Evolutionary conservation across 2,888 invertebrate genomes (phyloP).

Genomic region (Stenodema calcarata): DNA sequence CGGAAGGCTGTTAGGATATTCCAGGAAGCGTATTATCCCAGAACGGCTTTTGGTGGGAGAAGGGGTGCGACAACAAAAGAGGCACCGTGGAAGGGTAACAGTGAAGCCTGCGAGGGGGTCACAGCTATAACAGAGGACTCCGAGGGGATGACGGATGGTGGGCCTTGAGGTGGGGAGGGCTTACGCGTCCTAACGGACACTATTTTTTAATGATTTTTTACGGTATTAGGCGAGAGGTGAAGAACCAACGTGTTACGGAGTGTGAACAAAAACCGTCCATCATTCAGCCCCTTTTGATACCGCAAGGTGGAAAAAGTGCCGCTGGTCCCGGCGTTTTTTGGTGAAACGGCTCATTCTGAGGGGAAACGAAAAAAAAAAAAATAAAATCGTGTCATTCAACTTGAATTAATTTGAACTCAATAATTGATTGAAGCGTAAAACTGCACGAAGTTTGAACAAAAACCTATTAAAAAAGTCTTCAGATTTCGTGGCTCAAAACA

Average conservation of each 20-base stretch:
- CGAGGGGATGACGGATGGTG: neutral
- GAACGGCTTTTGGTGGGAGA: slow-evolving; percentile 31
- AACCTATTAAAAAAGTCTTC: too few relatives aligned
- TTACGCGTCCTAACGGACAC: slow-evolving; percentile 1
- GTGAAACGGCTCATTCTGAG: neutral
- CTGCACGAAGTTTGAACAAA: too few relatives aligned
- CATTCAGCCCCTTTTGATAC: neutral
- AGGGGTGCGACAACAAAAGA: slow-evolving; percentile 32
- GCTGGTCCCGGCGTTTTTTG: neutral
- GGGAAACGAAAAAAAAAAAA: neutral
- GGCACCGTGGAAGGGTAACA: slow-evolving; percentile 41
- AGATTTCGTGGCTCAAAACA: too few relatives aligned
- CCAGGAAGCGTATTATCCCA: slow-evolving; percentile 50
- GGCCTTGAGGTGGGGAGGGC: neutral
- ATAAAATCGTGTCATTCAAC: neutral
- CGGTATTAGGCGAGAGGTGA: neutral
- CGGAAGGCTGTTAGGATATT: slow-evolving; percentile 52
- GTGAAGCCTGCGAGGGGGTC: slow-evolving; percentile 1
- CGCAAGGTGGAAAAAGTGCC: neutral
- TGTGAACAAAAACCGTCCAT: slow-evolving; percentile 2
- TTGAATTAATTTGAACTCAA: too few relatives aligned
- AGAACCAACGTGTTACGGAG: neutral
- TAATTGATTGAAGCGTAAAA: too few relatives aligned
- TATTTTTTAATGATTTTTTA: slow-evolving; percentile 14
- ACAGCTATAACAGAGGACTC: neutral